These are phyloP conservation scores for Popillia japonica DNA, from an alignment of 1,140 invertebrate genomes.

Conservation along the genomic window DNA sequence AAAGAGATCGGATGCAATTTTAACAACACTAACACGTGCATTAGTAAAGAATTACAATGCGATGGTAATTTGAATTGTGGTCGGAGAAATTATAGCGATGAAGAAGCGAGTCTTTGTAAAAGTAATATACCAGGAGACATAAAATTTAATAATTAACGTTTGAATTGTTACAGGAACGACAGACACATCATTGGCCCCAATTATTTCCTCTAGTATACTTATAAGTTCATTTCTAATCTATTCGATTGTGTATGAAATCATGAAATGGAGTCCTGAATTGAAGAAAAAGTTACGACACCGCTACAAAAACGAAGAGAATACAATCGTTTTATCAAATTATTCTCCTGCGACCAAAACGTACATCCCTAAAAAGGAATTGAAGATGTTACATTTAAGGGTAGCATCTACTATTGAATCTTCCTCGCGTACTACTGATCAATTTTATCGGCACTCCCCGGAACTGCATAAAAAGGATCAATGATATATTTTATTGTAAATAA, in stretches of 20 bases:
- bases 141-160: conserved; percentile 2
- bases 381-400: conserved; percentile 16
- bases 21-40: not conserved
- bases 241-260: not conserved
- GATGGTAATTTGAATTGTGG: conserved; percentile 29
- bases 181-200: not conserved
- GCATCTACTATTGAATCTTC: conserved; percentile 4
- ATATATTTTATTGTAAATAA: conserved; percentile 25
- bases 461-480: not conserved
- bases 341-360: conserved; percentile 11
- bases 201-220: not conserved
- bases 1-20: conserved; percentile 6
- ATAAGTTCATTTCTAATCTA: conserved; percentile 12
- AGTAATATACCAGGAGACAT: not conserved
- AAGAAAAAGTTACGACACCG: not conserved
- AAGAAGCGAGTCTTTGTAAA: not conserved
- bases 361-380: conserved; percentile 7
- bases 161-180: not conserved
- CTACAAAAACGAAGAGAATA: conserved; percentile 4
- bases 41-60: conserved; percentile 11
- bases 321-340: conserved; percentile 26
- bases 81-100: not conserved
- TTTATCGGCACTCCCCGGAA: not conserved
- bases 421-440: not conserved
- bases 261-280: conserved; percentile 2